Evolutionary conservation across 2,113 vertebrate genomes (phyloP).

Genomic region (Loxodonta africana): DNA sequence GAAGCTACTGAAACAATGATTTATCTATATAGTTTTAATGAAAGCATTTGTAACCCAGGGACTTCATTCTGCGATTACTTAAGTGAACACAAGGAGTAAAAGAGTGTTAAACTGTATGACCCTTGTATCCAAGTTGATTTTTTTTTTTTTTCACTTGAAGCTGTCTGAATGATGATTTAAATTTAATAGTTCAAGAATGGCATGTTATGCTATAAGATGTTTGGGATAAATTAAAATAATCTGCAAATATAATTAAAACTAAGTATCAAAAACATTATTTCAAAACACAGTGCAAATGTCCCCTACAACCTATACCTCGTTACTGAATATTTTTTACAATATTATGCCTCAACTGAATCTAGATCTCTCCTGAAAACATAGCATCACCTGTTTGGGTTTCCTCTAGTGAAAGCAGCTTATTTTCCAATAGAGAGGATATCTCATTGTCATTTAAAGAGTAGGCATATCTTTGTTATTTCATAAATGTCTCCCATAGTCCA

Average conservation of each 20-base stretch:
- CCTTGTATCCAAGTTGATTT: not conserved
- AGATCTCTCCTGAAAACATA: not conserved
- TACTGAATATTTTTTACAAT: not conserved
- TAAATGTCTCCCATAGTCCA: not conserved
- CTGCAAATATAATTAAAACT: constrained; percentile 3
- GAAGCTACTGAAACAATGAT: not conserved
- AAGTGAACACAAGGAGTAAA: not conserved
- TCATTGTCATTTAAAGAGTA: not conserved
- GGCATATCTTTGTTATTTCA: not conserved
- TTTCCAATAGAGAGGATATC: not conserved
- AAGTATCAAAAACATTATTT: not conserved
- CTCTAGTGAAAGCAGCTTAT: not conserved
- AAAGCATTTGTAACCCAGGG: not conserved
- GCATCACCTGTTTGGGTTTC: fast-evolving
- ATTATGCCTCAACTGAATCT: not conserved
- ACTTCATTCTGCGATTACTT: not conserved
- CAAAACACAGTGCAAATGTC: not conserved
- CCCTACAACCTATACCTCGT: fast-evolving
- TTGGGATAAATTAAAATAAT: not conserved
- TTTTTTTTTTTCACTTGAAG: not conserved
- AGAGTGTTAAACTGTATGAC: not conserved
- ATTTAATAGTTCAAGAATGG: not conserved
- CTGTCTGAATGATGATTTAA: not conserved
- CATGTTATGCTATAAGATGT: not conserved
- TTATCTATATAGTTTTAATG: not conserved